Conservation (phyloP, 2,888 invertebrate species). For the Acanthosoma haemorrhoidale region DNA sequence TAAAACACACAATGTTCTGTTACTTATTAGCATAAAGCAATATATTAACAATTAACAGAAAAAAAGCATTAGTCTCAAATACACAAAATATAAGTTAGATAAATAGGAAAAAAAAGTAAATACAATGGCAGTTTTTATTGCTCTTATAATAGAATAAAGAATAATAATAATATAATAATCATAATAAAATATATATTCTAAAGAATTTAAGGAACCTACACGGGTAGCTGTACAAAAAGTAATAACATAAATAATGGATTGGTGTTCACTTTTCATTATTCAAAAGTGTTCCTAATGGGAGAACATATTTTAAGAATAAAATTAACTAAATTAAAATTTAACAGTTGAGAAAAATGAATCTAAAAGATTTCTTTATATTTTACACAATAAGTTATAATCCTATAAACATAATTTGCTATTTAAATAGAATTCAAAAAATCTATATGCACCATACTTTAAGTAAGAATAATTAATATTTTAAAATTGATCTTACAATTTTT, state of each 20-base stretch:
- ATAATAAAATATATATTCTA: slow-evolving; percentile 29
- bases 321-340: not conserved
- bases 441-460: slow-evolving; percentile 18
- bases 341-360: slow-evolving; percentile 9
- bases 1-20: too few species aligned
- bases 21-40: too few species aligned
- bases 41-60: not conserved
- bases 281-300: not conserved
- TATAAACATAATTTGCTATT: slow-evolving; percentile 26
- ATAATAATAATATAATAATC: slow-evolving; percentile 33
- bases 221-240: slow-evolving; percentile 16
- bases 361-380: slow-evolving; percentile 17
- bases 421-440: slow-evolving; percentile 30
- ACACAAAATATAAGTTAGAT: slow-evolving; percentile 19
- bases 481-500: not conserved
- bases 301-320: too few species aligned
- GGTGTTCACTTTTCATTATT: not conserved
- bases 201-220: slow-evolving; percentile 22
- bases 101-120: slow-evolving; percentile 31
- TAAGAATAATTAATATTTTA: slow-evolving; percentile 1
- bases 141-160: slow-evolving; percentile 33
- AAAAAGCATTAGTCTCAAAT: not conserved
- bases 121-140: slow-evolving; percentile 36
- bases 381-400: slow-evolving; percentile 24
- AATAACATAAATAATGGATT: slow-evolving; percentile 21